Base-by-base conservation (phyloP, 1,140 invertebrate species). In the Limonius californicus region DNA sequence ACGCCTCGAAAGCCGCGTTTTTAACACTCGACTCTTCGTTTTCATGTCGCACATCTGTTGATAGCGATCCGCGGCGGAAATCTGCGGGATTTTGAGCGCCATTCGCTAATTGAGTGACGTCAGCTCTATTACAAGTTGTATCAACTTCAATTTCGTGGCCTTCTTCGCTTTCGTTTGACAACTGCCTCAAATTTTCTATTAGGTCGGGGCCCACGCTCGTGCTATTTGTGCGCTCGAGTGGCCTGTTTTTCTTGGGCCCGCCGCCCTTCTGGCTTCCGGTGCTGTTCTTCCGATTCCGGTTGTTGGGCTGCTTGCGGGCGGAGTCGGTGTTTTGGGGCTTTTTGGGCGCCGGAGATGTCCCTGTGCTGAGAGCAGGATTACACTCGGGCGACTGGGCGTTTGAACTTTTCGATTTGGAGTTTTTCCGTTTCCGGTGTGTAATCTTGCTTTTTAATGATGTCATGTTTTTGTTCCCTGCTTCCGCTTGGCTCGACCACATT, bases 401-500 rank as follows among this genome's bases (percentile, higher is more conserved):
- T 20, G 54, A 42, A 55, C 54, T 54, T 54, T 67, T 70, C 14
- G 68, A 67, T 62, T 67, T 70, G 30, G 43, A 27, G 19, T 47
- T 47, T 63, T 68, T 69, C 61, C 62, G 70, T 59, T 72, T 72
- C 70, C 69, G 42, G 64, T 72, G 66, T 9, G 67, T 72, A 65
- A 70, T 70, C 67, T 70, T 72, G 60, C 65, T 71, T 63, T 69
- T 70, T 50, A 68, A 67, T 67, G 72, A 69, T 59, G 71, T 70
- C 65, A 69, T 69, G 61, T 66, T 70, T 61, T 67, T 70, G 61
- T 65, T 71, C 23, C 66, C 61, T 54, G 60, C 59, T 63, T 70
- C 70, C 68, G 71, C 67, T 62, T 74, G 71, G 56, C 71, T 72
- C 43, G 72, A 74, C 71, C 70, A 74, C 72, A 74, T 74, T 61